Evolutionary conservation across 2,888 invertebrate species (phyloP).

Genomic region (Aspidiotus destructor): DNA sequence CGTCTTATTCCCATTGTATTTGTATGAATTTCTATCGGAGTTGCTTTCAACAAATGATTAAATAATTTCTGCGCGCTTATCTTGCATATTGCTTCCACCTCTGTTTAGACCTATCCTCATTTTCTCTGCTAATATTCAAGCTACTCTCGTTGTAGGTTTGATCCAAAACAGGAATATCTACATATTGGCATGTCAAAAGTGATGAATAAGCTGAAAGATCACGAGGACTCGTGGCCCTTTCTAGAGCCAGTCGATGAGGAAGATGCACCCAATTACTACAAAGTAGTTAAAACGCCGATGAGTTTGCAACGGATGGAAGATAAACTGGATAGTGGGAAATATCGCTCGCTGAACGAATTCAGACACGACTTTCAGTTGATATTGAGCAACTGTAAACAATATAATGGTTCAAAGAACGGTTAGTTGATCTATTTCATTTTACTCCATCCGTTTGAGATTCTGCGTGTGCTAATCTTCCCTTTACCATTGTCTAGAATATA

Average conservation of each 20-base stretch:
- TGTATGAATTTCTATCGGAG: too few species aligned
- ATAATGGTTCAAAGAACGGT: slow-evolving; percentile 91
- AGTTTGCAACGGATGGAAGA: slow-evolving; percentile 81
- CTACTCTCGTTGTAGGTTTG: slow-evolving; percentile 46
- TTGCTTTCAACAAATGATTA: too few species aligned
- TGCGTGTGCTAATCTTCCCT: background rate
- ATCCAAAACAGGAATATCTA: slow-evolving; percentile 71
- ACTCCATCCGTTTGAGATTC: slow-evolving; percentile 17
- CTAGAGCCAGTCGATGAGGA: slow-evolving; percentile 86
- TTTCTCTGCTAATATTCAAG: too few species aligned
- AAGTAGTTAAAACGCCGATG: slow-evolving; percentile 64
- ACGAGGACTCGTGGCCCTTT: slow-evolving; percentile 91
- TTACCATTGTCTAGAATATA: slow-evolving; percentile 56
- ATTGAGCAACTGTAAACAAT: slow-evolving; percentile 82
- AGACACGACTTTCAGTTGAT: slow-evolving; percentile 82
- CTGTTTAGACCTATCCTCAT: too few species aligned
- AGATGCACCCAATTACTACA: slow-evolving; percentile 47
- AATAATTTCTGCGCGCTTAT: too few species aligned
- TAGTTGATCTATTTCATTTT: slow-evolving; percentile 36
- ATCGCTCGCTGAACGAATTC: slow-evolving; percentile 68
- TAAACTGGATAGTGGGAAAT: slow-evolving; percentile 69
- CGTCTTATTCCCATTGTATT: too few species aligned
- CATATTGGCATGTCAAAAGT: slow-evolving; percentile 88
- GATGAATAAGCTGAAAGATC: slow-evolving; percentile 72
- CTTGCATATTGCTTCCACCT: too few species aligned